Percentiles rank a stretch among this genome's conserved stretches.
These are phyloP conservation scores for Oplegnathus fasciatus DNA, from an alignment of 2,113 vertebrate genomes.

Conservation along the genomic window DNA sequence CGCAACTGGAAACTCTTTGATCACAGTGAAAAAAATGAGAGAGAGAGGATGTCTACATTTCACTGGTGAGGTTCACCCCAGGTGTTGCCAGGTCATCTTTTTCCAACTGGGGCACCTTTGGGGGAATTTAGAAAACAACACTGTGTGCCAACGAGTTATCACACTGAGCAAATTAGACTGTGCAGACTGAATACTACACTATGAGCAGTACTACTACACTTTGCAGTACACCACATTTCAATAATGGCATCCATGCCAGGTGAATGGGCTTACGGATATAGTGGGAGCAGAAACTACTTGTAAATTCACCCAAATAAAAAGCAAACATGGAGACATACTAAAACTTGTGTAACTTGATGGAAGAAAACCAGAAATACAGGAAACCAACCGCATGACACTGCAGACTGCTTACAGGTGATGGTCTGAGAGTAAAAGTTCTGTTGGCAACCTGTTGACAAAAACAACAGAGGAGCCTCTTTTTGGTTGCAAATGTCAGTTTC, in stretches of 20 bases:
- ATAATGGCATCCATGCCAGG: too few species aligned
- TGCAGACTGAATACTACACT: not conserved
- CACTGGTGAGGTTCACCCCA: constrained; percentile 19
- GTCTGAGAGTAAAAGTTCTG: not conserved
- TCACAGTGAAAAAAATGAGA: constrained; percentile 27
- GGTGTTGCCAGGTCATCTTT: constrained; percentile 25
- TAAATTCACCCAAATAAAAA: too few species aligned
- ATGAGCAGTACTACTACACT: too few species aligned
- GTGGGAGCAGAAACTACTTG: too few species aligned
- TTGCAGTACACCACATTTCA: too few species aligned
- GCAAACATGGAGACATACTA: too few species aligned
- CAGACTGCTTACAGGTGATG: not conserved
- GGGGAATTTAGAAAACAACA: not conserved
- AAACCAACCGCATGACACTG: not conserved
- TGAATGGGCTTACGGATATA: too few species aligned
- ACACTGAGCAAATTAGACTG: not conserved
- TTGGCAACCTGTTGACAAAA: not conserved
- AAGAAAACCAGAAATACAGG: not conserved
- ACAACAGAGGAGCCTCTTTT: not conserved
- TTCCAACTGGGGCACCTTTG: constrained; percentile 23
- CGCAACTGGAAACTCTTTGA: constrained; percentile 61
- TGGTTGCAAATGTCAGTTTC: not conserved
- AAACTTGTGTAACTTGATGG: too few species aligned
- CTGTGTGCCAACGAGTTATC: constrained; percentile 10
- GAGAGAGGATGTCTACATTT: constrained; percentile 37